Conservation (phyloP, 2,113 vertebrate genomes). For the Fukomys damarensis region DNA sequence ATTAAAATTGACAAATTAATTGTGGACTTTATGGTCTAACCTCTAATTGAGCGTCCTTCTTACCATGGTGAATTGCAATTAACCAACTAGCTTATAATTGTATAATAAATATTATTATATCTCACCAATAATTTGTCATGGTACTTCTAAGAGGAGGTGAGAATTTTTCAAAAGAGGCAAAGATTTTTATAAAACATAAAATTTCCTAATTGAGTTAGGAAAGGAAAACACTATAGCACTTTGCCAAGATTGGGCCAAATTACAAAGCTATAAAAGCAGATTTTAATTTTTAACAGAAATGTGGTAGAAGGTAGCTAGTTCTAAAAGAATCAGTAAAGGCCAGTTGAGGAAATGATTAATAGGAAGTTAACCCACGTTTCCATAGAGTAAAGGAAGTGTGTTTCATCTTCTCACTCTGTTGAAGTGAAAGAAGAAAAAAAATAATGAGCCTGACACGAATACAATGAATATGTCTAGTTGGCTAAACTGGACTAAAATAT, state of each 20-base stretch:
- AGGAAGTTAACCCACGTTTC: neutral
- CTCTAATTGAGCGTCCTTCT: neutral
- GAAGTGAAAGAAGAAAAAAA: neutral
- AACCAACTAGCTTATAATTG: slow-evolving; percentile 20
- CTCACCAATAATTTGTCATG: slow-evolving; percentile 11
- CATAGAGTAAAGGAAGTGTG: neutral
- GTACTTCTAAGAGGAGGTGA: neutral
- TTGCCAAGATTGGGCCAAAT: neutral
- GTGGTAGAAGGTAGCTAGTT: neutral
- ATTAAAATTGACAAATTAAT: slow-evolving; percentile 49
- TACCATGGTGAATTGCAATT: neutral
- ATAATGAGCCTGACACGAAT: neutral
- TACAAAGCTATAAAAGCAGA: neutral
- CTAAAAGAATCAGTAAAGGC: neutral
- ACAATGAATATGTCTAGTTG: neutral
- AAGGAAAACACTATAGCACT: neutral
- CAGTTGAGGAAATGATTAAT: neutral
- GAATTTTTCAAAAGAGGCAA: slow-evolving; percentile 6
- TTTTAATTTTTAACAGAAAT: slow-evolving; percentile 36
- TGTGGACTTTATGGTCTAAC: slow-evolving; percentile 24
- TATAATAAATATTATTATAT: neutral
- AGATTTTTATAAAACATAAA: slow-evolving; percentile 40
- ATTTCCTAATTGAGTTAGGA: neutral
- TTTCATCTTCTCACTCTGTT: neutral
- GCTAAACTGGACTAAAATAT: neutral